Percentiles rank a stretch among this genome's conserved stretches.
Evolutionary conservation across 1,140 invertebrate genomes (phyloP).

Genomic region (Phocides pigmalion): DNA sequence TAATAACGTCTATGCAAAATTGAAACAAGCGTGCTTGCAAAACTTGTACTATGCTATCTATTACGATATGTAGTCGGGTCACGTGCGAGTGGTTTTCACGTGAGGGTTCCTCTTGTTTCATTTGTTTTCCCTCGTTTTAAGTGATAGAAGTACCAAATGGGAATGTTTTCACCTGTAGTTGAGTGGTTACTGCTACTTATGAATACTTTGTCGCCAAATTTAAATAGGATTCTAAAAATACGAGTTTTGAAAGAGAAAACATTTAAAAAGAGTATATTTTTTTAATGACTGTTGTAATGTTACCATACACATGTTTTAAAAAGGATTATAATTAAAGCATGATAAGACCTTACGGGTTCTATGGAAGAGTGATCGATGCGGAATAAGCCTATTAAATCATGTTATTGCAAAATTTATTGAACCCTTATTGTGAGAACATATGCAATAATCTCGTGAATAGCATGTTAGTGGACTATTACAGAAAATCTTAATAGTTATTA

Average conservation of each 20-base stretch:
- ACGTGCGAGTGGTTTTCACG: neutral
- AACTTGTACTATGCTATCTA: neutral
- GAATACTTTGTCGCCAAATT: too few species aligned
- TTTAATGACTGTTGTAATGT: too few species aligned
- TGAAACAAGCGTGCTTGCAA: neutral
- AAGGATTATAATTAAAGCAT: too few species aligned
- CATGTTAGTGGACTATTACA: constrained; percentile 1
- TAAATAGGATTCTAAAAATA: too few species aligned
- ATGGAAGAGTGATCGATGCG: too few species aligned
- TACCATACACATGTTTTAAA: too few species aligned
- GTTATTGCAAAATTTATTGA: neutral
- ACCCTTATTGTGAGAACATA: constrained; percentile 18
- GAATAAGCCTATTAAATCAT: neutral
- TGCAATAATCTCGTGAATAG: constrained; percentile 22
- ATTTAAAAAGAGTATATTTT: too few species aligned
- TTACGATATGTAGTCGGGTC: neutral
- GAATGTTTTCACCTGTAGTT: neutral
- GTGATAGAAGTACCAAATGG: too few species aligned
- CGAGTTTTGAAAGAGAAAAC: too few species aligned
- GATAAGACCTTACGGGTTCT: too few species aligned
- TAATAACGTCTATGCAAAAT: neutral
- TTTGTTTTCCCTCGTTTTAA: too few species aligned
- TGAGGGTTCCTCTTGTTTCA: neutral
- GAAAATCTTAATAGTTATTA: constrained; percentile 27
- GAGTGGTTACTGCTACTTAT: neutral